Evolutionary conservation across 1,140 invertebrate genomes (phyloP).

Genomic region (Cardiocondyla obscurior): DNA sequence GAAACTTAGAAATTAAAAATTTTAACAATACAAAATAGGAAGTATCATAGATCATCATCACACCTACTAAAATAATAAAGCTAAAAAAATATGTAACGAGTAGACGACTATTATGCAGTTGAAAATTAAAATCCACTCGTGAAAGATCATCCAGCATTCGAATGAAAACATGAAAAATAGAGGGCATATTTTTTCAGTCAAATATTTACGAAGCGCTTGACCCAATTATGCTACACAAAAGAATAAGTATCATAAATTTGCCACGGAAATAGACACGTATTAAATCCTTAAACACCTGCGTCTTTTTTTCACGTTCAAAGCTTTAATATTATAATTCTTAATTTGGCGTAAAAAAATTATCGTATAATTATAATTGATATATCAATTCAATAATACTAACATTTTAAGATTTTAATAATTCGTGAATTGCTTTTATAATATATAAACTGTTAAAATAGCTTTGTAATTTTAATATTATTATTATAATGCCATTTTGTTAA

Average conservation of each 20-base stretch:
- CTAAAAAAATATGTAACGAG: conserved; percentile 1
- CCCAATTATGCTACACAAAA: conserved; percentile 67
- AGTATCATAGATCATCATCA: not conserved
- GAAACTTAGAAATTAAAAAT: not conserved
- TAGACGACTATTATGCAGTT: not conserved
- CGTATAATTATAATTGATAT: not conserved
- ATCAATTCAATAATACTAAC: not conserved
- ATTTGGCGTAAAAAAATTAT: not conserved
- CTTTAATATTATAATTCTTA: not conserved
- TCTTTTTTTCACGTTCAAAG: not conserved
- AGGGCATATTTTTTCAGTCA: conserved; percentile 42
- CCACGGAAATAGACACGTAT: conserved; percentile 50
- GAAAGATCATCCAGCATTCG: not conserved
- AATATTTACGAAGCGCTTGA: conserved; percentile 74
- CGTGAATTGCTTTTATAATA: not conserved
- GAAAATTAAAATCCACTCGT: not conserved
- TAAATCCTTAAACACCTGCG: conserved; percentile 61
- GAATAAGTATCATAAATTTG: conserved; percentile 72
- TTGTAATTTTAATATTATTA: no score
- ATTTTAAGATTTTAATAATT: no score
- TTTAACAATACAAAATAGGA: not conserved
- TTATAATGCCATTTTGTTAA: not conserved
- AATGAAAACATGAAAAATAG: not conserved
- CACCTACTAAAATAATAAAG: not conserved
- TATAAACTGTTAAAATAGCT: not conserved